Evolutionary conservation across 2,113 vertebrate species (phyloP), one percentile per base, ranked within the genome.

Genomic region (Aspiorhynchus laticeps): DNA sequence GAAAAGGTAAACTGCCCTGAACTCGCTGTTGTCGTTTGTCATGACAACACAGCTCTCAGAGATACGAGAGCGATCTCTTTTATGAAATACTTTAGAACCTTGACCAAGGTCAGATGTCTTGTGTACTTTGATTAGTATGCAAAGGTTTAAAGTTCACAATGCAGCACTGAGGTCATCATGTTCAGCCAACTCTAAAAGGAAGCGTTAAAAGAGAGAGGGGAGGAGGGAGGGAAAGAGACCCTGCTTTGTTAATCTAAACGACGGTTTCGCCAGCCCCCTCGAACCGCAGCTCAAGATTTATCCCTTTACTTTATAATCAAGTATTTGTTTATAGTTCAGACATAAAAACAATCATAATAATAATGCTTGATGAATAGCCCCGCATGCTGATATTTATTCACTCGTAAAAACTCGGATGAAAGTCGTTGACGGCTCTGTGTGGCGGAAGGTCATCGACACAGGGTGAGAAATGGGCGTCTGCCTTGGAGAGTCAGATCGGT

Each of bases 341-440:
- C 92, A 94, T 95, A 95, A 94, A 95, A 94, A 94, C 92, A 94
- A 95, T 95, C 92, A 88, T 90, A 93, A 92, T 94, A 92, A 93
- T 94, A 94, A 94, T 92, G 90, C 59, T 80, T 91, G 93, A 95
- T 93, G 92, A 92, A 95, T 92, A 91, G 91, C 89, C 65, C 91
- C 84, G 88, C 91, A 91, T 91, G 91, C 91, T 88, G 90, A 92
- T 92, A 91, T 95, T 95, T 94, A 95, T 95, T 93, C 93, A 92
- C 85, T 89, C 88, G 88, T 95, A 94, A 95, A 96, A 92, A 92
- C 91, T 91, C 86, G 90, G 83, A 91, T 79, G 88, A 94, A 93
- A 94, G 92, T 93, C 86, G 80, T 80, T 91, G 90, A 74, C 87
- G 84, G 77, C 90, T 92, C 92, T 88, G 92, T 86, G 88, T 88